These are phyloP conservation scores for Macrocentrus cingulum DNA, from an alignment of 1,140 invertebrate species.

Conservation along the genomic window DNA sequence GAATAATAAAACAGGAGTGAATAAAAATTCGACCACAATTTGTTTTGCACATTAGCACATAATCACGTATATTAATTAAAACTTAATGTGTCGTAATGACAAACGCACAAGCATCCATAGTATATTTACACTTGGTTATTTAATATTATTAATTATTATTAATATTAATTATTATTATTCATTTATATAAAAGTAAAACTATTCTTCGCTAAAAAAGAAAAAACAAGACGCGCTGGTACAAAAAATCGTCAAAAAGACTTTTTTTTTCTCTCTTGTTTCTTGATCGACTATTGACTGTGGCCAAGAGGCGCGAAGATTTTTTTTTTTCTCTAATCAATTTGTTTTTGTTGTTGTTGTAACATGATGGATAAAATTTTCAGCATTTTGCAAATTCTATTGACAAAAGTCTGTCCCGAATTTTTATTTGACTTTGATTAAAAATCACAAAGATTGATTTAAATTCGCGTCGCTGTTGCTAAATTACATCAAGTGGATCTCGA, in stretches of 20 bases:
- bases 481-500: slow-evolving; percentile 13
- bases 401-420: too few relatives aligned
- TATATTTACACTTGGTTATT: slow-evolving; percentile 42
- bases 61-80: slow-evolving; percentile 35
- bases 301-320: slow-evolving; percentile 2
- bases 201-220: slow-evolving; percentile 39
- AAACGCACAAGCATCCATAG: slow-evolving; percentile 42
- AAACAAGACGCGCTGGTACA: slow-evolving; percentile 47
- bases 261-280: slow-evolving; percentile 3
- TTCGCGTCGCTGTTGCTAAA: slow-evolving; percentile 22
- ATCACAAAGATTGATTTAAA: slow-evolving; percentile 19
- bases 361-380: too few relatives aligned
- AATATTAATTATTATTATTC: slow-evolving; percentile 18
- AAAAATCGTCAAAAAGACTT: slow-evolving; percentile 35
- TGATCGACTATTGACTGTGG: slow-evolving; percentile 16
- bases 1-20: background rate
- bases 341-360: background rate
- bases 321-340: slow-evolving; percentile 8
- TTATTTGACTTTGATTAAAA: too few relatives aligned
- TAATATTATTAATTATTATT: slow-evolving; percentile 33
- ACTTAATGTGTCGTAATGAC: slow-evolving; percentile 26
- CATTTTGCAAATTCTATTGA: too few relatives aligned
- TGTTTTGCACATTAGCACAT: slow-evolving; percentile 20
- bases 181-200: slow-evolving; percentile 48
- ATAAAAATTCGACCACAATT: background rate